Base-by-base conservation (phyloP, 1,140 invertebrate genomes). In the Leptinotarsa defecta region DNA sequence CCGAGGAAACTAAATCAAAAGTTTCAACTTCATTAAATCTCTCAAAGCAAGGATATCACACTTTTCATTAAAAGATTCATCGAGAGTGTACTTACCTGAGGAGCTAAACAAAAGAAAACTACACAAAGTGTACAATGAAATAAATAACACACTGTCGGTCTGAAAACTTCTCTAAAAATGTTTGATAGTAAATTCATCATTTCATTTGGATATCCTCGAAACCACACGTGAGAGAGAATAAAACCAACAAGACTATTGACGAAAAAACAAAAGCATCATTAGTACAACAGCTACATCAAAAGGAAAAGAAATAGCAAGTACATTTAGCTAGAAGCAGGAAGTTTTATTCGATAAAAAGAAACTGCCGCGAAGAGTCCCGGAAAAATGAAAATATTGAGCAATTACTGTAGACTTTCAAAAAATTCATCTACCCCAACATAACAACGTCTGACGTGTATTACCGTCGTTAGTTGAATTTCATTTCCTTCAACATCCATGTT, bases 401-500 rank as follows among this genome's bases (percentile, higher is more conserved):
- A 22, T 22, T 22, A 22, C 20, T 22, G 20, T 22, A 2, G 20
- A 2, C 20, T 22, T 22, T 22, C 1, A 22, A 22, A 22, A 22
- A 22, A 22, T 22, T 22, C 20, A 22, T 2, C 20, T 22, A 22
- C 20, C 20, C 20, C 20, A 1, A 22, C 20, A 22, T 22, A 22
- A 22, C 20, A 22, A 22, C 20, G 20, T 22, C 20, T 22, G 2
- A 22, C 20, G 2, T 22, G 20, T 22, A 2, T 22, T 22, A 22
- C 2, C 20, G 20, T 22, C 20, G 20, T 22, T 22, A 22, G 20
- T 22, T 22, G 20, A 22, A 22, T 22, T 22, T 76, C 27, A 22
- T 67, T 15, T 49, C 34, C n/a, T 77, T 77, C 48, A 74, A 77
- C 48, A 68, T 74, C 43, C 62, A 77, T 61, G 17, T 74, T 15